Evolutionary conservation across 1,140 invertebrate species (phyloP), one percentile per base, ranked within the genome.

Genomic region (Atopsyche davidsoni): DNA sequence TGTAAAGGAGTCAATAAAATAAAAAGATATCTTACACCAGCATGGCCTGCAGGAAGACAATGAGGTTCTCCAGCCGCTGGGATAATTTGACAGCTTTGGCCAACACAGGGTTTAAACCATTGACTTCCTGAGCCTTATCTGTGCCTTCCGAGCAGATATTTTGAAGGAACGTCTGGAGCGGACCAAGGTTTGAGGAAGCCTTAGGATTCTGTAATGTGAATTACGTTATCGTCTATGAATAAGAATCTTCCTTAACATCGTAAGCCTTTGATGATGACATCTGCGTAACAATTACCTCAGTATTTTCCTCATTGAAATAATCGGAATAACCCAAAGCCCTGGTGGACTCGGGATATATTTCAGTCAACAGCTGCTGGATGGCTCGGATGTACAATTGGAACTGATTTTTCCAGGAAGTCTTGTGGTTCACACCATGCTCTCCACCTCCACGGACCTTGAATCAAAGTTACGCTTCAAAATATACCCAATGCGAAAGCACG

Each of bases 361-460:
- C 40, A 24, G 45, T 35, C 2, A 49, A 49, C 10, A 19, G 14
- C 16, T 3, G 38, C 39, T 6, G 25, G n/a, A 28, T 14, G 23
- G 46, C 31, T 19, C 28, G 23, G n/a, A 50, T 39, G 24, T 38
- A 46, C 1, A 51, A 32, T 6, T 53, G 31, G 22, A 53, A 38
- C 25, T 58, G 55, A n/a, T 21, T 21, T 34, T 31, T 46, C 55
- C 55, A 58, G 6, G 55, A 42, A 4, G 38, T 38, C 41, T 53
- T 53, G 32, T 58, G 51, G 38, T 58, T 58, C 2, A 51, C 43
- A 7, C 51, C 51, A 38, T 53, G 55, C 28, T 58, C 55, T n/a
- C 55, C 55, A 6, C 55, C 55, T 4, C 55, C 55, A 9, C 44
- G 18, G 3, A 58, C 47, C 55, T 58, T 34, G 4, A 43, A 24